phyloP scores from a whole-genome alignment of 2,113 vertebrate species.

The Morone saxatilis region DNA sequence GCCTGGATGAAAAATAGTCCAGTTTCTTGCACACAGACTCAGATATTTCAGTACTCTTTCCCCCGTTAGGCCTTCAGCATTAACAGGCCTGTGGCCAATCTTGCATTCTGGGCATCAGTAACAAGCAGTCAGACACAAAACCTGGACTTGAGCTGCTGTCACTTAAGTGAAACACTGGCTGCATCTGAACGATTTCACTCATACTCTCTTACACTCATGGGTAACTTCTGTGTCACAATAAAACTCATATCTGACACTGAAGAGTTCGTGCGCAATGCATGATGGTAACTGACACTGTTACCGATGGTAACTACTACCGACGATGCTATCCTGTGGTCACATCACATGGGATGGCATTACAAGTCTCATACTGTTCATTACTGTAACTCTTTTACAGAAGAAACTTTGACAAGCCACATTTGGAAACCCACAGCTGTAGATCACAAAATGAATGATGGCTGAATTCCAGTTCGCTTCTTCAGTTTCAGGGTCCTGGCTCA shows the following conservation, averaged over 20 bases:
- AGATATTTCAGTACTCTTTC: background rate
- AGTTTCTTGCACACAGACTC: background rate
- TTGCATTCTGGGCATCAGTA: constrained; percentile 7
- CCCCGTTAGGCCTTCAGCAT: background rate
- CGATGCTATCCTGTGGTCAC: too few relatives aligned
- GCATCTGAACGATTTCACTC: background rate
- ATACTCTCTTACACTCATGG: background rate
- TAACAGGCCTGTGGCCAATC: constrained; percentile 18
- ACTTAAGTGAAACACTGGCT: background rate
- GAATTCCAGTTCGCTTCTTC: too few relatives aligned
- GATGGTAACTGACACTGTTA: background rate
- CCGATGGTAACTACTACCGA: too few relatives aligned
- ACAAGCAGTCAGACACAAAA: background rate
- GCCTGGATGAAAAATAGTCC: constrained; percentile 18
- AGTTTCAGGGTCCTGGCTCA: too few relatives aligned
- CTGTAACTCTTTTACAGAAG: background rate
- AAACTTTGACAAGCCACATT: too few relatives aligned
- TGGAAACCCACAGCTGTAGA: too few relatives aligned
- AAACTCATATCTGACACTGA: background rate
- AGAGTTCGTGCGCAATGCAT: background rate
- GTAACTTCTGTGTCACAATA: background rate
- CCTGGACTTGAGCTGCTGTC: background rate
- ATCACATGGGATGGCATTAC: background rate
- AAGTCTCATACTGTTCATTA: background rate
- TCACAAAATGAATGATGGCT: too few relatives aligned